Conservation (phyloP, 2,888 invertebrate genomes). For the Ligdia adustata region DNA sequence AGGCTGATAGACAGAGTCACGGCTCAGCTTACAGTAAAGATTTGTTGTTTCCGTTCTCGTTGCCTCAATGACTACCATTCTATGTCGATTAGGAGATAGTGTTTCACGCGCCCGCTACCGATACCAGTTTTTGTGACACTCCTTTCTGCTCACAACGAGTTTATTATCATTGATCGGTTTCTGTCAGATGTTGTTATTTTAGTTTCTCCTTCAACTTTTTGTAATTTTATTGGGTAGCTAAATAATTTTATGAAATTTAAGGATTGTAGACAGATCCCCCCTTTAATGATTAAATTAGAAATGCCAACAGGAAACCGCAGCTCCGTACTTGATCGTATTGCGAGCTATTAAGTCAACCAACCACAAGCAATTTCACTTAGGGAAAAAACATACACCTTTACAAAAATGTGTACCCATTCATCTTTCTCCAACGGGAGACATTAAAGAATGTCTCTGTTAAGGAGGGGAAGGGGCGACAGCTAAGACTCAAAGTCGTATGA, state of each 20-base stretch:
- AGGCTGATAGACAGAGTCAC: constrained; percentile 60
- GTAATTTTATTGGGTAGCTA: constrained; percentile 42
- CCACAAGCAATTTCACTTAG: constrained; percentile 73
- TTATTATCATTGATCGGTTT: constrained; percentile 72
- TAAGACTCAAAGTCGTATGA: constrained; percentile 68
- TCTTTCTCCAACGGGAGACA: constrained; percentile 79
- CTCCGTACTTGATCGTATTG: constrained; percentile 63
- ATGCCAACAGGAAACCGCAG: constrained; percentile 71
- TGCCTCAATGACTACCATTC: constrained; percentile 82
- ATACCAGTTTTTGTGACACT: constrained; percentile 80
- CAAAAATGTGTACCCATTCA: constrained; percentile 81
- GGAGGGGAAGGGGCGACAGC: constrained; percentile 69
- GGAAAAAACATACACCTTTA: constrained; percentile 78
- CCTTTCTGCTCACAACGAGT: constrained; percentile 74
- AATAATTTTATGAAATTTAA: constrained; percentile 22
- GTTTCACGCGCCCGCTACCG: constrained; percentile 81
- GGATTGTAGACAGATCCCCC: constrained; percentile 30
- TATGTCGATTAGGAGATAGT: constrained; percentile 82
- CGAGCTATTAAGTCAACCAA: constrained; percentile 72
- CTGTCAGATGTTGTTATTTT: constrained; percentile 53
- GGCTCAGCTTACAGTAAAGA: constrained; percentile 73
- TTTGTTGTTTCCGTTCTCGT: constrained; percentile 81
- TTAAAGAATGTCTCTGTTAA: constrained; percentile 81
- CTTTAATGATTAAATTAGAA: constrained; percentile 47
- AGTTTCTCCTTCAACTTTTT: constrained; percentile 44